Evolutionary conservation across 2,888 invertebrate species (phyloP), one percentile per base, ranked within the genome.

Genomic region (Chrysotoxum bicinctum): DNA sequence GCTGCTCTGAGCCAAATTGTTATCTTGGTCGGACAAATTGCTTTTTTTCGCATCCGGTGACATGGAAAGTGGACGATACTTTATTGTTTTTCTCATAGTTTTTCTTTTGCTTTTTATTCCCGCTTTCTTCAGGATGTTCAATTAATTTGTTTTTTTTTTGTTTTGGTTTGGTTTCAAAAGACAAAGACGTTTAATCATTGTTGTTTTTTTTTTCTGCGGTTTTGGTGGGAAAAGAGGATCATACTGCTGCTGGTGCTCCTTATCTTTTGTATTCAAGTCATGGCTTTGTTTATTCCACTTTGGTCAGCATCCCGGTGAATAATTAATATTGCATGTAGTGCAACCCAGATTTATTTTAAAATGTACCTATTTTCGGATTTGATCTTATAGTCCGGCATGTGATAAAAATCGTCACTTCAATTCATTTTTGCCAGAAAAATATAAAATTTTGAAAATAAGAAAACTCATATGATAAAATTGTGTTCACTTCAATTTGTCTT

Each of bases 81-180:
- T 70, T 50, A 35, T 72, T 72, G 43, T 43, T 62, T 62, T 48
- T 50, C 32, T 56, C 43, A 21, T 14, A 32, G 52, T 32, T 21
- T 60, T 60, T 37, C 16, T 16, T 66, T 58, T 50, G n/a, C 14
- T 12, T 32, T 40, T 58, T 30, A 26, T 19, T 21, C 37, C 21
- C 21, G 40, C 26, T 43, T 62, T 45, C 66, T 68, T 14, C 35
- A 68, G 56, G 58, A 52, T 43, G 74, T 79, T 79, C 73, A 79
- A 79, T 79, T 79, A 74, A 74, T 79, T 79, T 58, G 66, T 43
- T 60, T 50, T 78, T 78, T 73, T 79, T 79, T 79, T 52, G 40
- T 37, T 32, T 35, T 43, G 19, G 21, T 62, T 16, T 58, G 16
- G 32, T 35, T 23, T 58, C 58, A 66, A 68, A 79, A 58, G 68